phyloP scores from a whole-genome alignment of 1,140 invertebrate species.

The Danaus plexippus region DNA sequence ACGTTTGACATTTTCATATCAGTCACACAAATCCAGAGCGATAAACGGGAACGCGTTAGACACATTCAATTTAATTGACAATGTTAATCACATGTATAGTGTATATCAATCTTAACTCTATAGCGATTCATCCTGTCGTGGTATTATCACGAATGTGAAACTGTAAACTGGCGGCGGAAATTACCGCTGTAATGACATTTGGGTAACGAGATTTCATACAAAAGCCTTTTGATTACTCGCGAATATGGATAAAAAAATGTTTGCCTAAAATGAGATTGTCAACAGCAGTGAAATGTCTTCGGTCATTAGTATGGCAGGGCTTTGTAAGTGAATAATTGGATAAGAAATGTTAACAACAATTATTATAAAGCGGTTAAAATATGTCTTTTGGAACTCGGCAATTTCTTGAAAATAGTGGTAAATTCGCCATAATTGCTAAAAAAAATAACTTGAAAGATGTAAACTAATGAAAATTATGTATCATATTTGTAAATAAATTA shows the following conservation, averaged over 20 bases:
- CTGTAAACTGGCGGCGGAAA: conserved; percentile 20
- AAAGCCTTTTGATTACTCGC: conserved; percentile 20
- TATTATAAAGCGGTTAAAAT: too few species aligned
- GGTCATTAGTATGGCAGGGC: not conserved
- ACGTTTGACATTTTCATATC: too few species aligned
- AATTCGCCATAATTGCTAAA: too few species aligned
- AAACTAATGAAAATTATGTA: too few species aligned
- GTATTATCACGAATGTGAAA: conserved; percentile 20
- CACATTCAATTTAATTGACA: conserved; percentile 15
- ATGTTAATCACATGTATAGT: conserved; percentile 20
- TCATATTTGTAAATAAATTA: too few species aligned
- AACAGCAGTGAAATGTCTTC: conserved; percentile 1
- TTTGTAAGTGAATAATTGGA: too few species aligned
- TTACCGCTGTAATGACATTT: conserved; percentile 29
- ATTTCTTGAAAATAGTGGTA: too few species aligned
- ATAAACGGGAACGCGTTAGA: too few species aligned
- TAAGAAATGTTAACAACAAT: too few species aligned
- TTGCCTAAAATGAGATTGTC: conserved; percentile 15
- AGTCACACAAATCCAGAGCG: too few species aligned
- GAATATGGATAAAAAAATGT: conserved; percentile 7
- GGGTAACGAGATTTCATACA: conserved; percentile 21
- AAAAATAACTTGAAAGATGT: too few species aligned
- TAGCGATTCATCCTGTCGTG: conserved; percentile 13
- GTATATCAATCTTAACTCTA: conserved; percentile 15
- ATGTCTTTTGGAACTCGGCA: too few species aligned